phyloP scores from a whole-genome alignment of 2,888 invertebrate genomes.

The Zonitis immaculata region DNA sequence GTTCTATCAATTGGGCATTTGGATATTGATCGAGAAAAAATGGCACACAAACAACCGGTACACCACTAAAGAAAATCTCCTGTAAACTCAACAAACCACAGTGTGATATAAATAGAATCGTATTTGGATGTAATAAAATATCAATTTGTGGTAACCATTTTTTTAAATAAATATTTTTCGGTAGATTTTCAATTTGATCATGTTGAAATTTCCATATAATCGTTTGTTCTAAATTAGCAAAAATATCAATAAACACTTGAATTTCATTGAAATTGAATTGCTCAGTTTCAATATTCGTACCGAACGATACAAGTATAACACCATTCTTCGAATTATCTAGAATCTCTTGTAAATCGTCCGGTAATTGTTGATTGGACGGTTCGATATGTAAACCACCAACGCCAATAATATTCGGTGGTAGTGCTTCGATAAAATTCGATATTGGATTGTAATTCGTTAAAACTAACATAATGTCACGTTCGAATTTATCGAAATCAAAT shows the following conservation, averaged over 20 bases:
- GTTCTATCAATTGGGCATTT: background rate
- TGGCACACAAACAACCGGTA: background rate
- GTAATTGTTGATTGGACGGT: constrained; percentile 6
- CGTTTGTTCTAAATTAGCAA: background rate
- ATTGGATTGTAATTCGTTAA: constrained; percentile 8
- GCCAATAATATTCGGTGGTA: constrained; percentile 11
- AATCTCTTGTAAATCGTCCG: constrained; percentile 9
- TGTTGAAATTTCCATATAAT: background rate
- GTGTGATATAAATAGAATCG: background rate
- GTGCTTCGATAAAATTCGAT: constrained; percentile 9
- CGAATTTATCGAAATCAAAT: constrained; percentile 1
- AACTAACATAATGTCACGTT: constrained; percentile 7
- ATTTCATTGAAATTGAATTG: background rate
- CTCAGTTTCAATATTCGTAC: background rate
- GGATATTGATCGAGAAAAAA: background rate
- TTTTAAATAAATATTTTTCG: background rate
- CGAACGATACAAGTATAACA: background rate
- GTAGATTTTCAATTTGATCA: background rate
- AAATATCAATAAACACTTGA: background rate
- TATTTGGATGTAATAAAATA: background rate
- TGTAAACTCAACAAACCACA: background rate
- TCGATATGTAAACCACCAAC: constrained; percentile 11
- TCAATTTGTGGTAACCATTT: background rate
- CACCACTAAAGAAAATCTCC: background rate
- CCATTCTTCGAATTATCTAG: constrained; percentile 7